Evolutionary conservation across 2,113 vertebrate species (phyloP), one percentile per base, ranked within the genome.

Genomic region (Naja naja): DNA sequence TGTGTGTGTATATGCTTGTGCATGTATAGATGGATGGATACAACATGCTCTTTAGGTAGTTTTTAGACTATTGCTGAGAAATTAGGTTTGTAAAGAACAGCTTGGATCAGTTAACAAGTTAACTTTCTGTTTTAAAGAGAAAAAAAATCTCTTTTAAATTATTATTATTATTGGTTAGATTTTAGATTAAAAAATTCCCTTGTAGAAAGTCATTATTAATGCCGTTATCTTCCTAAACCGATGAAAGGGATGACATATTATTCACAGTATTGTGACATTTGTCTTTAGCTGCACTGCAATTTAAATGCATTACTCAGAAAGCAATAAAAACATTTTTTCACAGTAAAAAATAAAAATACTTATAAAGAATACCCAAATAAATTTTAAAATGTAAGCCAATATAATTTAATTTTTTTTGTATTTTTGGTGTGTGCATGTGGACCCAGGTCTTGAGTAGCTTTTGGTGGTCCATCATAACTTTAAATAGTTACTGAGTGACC

Each of bases 1-100:
- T 97, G 30, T 96, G 93, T 64, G 97, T 97, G 94, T 95, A 97
- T 95, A 96, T 92, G 95, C 96, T 95, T 96, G 95, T 91, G 92
- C 94, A 96, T 97, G 97, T 18, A 81, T 22, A 39, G 34, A 81
- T 81, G 18, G 34, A 39, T 39, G 34, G 16, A 81, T 64, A 30
- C 25, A 94, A 97, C 96, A 96, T 96, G 90, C 91, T 88, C 91
- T 92, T 92, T 91, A 95, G 93, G 88, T 95, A 88, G 90, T 93
- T 95, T 93, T 88, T 89, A 91, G 89, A 10, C 94, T 92, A 4
- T 2, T 93, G 88, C 49, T 91, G 11, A 69, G 87, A 93, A 96
- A 95, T 95, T 92, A 93, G 87, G 94, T 94, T 94, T 87, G 16
- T 94, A 97, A 97, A 97, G 95, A 89, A 4, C 0, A 97, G 96